These are phyloP conservation scores for Onychomys torridus DNA, from an alignment of 2,797 vertebrate species.

Conservation along the genomic window DNA sequence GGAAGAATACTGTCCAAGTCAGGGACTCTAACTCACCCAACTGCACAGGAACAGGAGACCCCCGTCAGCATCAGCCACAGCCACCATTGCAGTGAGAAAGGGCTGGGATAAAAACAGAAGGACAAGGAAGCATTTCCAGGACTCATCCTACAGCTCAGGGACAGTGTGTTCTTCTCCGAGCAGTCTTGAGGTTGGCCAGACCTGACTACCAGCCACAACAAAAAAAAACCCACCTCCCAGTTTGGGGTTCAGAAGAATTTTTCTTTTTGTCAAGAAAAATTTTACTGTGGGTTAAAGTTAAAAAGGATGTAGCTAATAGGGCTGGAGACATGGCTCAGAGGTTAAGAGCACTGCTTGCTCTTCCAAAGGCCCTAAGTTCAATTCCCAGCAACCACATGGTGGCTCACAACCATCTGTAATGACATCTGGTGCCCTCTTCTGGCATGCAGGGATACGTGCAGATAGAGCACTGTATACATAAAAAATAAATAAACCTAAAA, in stretches of 20 bases:
- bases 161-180: accelerated
- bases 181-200: not conserved
- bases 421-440: too few species aligned
- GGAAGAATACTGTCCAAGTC: accelerated
- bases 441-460: too few species aligned
- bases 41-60: slow-evolving; percentile 90
- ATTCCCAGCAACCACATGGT: too few species aligned
- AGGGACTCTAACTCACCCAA: slow-evolving; percentile 90
- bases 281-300: not conserved
- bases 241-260: not conserved
- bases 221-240: not conserved
- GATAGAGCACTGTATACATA: too few species aligned
- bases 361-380: too few species aligned
- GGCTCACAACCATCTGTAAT: too few species aligned
- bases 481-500: too few species aligned
- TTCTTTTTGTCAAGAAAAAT: not conserved
- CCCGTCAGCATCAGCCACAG: slow-evolving; percentile 93
- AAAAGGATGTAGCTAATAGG: not conserved
- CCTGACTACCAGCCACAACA: not conserved
- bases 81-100: slow-evolving; percentile 90
- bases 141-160: accelerated
- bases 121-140: not conserved
- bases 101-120: slow-evolving; percentile 77
- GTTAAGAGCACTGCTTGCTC: too few species aligned
- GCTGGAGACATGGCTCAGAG: too few species aligned